These are phyloP conservation scores for Riparia riparia DNA, from an alignment of 2,113 vertebrate species.

Conservation along the genomic window DNA sequence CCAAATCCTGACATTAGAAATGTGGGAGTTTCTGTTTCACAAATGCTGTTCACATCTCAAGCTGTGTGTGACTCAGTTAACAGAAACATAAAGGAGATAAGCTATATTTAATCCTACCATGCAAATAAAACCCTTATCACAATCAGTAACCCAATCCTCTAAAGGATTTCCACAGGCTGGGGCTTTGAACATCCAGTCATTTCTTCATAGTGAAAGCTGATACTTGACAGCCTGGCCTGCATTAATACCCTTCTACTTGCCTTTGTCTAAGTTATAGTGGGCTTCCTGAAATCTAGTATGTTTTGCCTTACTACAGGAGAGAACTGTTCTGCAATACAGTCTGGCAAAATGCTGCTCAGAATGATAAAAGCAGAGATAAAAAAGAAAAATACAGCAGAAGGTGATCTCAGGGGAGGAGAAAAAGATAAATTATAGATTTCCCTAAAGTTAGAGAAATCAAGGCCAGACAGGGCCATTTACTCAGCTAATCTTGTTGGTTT, in stretches of 20 bases:
- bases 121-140: background rate
- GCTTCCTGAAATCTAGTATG: background rate
- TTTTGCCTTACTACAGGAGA: background rate
- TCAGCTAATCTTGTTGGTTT: background rate
- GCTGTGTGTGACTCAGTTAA: background rate
- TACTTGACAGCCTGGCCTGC: background rate
- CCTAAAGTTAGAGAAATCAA: background rate
- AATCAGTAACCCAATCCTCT: background rate
- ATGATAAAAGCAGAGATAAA: background rate
- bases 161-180: background rate
- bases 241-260: background rate
- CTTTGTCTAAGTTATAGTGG: background rate
- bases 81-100: background rate
- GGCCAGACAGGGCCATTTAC: background rate
- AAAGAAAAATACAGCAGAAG: background rate
- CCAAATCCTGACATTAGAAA: background rate
- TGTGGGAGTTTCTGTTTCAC: background rate
- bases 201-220: background rate
- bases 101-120: background rate
- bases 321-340: background rate
- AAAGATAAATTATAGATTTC: background rate
- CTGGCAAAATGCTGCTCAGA: background rate
- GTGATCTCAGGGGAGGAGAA: background rate
- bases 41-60: background rate
- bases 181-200: background rate